A percentile compares a stretch with the other conserved stretches of the same genome.
phyloP scores from a whole-genome alignment of 2,113 vertebrate species.

The Chunga burmeisteri region DNA sequence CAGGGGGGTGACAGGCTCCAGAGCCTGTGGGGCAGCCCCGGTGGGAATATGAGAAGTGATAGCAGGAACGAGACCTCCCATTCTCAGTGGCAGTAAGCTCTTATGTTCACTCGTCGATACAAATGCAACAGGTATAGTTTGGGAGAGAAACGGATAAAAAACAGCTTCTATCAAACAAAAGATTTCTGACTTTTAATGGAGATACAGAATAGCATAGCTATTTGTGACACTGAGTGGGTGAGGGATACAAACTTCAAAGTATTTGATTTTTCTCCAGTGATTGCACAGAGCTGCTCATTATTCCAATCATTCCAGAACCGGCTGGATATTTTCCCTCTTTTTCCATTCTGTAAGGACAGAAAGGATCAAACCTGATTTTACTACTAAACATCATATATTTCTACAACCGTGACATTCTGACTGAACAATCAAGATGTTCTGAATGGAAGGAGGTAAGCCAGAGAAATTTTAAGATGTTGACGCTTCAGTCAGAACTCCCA shows the following conservation, averaged over 20 bases:
- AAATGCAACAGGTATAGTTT: not conserved
- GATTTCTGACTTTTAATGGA: not conserved
- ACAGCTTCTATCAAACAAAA: not conserved
- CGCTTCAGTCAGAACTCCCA: not conserved
- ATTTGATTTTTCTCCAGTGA: not conserved
- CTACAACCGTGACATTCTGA: not conserved
- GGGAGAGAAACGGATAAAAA: not conserved
- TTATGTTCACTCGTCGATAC: not conserved
- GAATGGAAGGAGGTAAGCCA: not conserved
- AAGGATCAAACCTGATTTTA: not conserved
- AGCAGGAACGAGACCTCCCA: not conserved
- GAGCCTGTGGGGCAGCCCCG: not conserved
- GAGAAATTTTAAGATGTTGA: not conserved
- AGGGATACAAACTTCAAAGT: not conserved
- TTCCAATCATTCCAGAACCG: not conserved
- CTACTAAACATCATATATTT: not conserved
- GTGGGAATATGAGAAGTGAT: rapidly evolving
- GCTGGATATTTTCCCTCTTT: not conserved
- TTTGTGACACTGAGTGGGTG: not conserved
- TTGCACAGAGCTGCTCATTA: not conserved
- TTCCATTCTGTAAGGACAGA: not conserved
- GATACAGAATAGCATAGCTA: not conserved
- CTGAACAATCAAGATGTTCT: not conserved
- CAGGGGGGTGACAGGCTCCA: not conserved
- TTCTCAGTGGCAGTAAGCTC: not conserved